Percentiles rank a stretch among this genome's conserved stretches.
These are phyloP conservation scores for Asobara japonica DNA, from an alignment of 1,140 invertebrate genomes.

Conservation along the genomic window DNA sequence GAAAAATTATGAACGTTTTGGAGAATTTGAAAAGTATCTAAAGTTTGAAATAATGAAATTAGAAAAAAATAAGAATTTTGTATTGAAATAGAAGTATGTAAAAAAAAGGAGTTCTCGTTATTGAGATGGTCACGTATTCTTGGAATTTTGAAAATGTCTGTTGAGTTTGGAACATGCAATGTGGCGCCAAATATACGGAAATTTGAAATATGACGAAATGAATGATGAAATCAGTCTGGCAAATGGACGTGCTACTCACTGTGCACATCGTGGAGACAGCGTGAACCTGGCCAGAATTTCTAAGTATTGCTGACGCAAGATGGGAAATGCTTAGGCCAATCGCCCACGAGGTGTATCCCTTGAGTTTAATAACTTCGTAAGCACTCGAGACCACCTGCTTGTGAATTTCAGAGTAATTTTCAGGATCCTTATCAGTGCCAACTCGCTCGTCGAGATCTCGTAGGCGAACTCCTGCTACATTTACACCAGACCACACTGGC, in stretches of 20 bases:
- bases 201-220: no score
- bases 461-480: slow-evolving; percentile 87
- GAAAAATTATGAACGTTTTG: no score
- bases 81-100: no score
- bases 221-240: slow-evolving; percentile 16
- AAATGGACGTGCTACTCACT: slow-evolving; percentile 68
- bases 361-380: slow-evolving; percentile 89
- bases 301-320: slow-evolving; percentile 77
- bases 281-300: slow-evolving; percentile 81
- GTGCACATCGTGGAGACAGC: slow-evolving; percentile 84
- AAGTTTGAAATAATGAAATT: no score
- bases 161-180: no score
- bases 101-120: no score
- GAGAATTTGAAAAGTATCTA: no score
- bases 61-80: no score
- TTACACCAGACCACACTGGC: slow-evolving; percentile 92
- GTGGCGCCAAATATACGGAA: no score
- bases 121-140: no score
- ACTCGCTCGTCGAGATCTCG: slow-evolving; percentile 79
- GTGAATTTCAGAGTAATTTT: slow-evolving; percentile 83
- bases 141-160: no score
- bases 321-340: slow-evolving; percentile 86
- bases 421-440: slow-evolving; percentile 77
- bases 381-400: slow-evolving; percentile 84
- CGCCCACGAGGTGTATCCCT: slow-evolving; percentile 92